Evolutionary conservation across 1,140 invertebrate species (phyloP), one percentile per base, ranked within the genome.

Genomic region (Drosophila triauraria): DNA sequence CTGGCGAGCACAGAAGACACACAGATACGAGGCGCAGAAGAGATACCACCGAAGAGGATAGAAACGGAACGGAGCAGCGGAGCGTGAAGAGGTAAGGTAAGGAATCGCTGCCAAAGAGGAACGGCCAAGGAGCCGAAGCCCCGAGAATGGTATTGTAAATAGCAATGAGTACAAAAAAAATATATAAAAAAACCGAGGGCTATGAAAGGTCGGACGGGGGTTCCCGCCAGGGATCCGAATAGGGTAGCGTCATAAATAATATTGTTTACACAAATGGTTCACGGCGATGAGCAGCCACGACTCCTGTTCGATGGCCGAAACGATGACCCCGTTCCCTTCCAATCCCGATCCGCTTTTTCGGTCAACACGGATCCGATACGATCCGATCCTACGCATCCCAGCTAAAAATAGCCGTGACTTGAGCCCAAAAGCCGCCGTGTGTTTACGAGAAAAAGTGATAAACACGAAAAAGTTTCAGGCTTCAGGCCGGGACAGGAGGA

Each of bases 201-300:
- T 32, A 10, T 10, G 53, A 20, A 23, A 50, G 32, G 20, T 20
- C 10, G 30, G 32, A 2, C 10, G 47, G 59, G 54, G 53, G 50
- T 30, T 44, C 4, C 53, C 46, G 48, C 35, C 57, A 70, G 65
- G 43, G 42, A 50, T 23, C 65, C 23, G 44, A 59, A 58, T 42
- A 54, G 75, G 42, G 64, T 65, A 63, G 59, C 65, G 74, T 88
- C 85, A 82, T 88, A 88, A 88, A 88, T 82, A 90, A 90, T 85
- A 75, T 85, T 88, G 85, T 88, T 88, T 88, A 90, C 86, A 88
- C 85, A 88, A 88, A 85, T 88, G 85, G 82, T 90, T 88, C 67
- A 76, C 81, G 78, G 68, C 44, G 58, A 80, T 60, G 62, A 63
- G 81, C 40, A 69, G 60, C 63, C 15, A 44, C 54, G 64, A 80